Conservation (phyloP, 2,113 vertebrate species). For the Lepus timidus region DNA sequence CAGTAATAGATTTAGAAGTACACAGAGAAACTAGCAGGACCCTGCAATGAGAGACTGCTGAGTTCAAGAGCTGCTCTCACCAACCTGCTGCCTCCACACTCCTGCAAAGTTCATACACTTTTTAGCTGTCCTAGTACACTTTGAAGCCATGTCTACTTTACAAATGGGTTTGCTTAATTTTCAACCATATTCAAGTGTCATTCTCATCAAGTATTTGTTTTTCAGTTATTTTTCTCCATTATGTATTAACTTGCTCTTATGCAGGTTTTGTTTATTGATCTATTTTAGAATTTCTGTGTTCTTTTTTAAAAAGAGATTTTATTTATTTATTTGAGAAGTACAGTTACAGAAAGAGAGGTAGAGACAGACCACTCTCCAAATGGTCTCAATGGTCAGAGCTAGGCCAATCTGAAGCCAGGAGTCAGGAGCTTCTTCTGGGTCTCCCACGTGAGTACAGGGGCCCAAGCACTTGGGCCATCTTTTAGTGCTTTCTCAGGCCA, state of each 20-base stretch:
- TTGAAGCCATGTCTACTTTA: not conserved
- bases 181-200: not conserved
- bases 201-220: not conserved
- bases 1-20: not conserved
- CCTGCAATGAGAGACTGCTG: not conserved
- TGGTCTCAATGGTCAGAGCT: too few relatives aligned
- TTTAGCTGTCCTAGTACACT: not conserved
- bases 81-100: too few relatives aligned
- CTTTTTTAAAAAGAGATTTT: too few relatives aligned
- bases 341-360: too few relatives aligned
- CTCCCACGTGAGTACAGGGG: too few relatives aligned
- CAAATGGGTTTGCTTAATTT: conserved; percentile 5
- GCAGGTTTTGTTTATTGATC: conserved; percentile 7
- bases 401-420: too few relatives aligned
- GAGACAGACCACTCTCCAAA: too few relatives aligned
- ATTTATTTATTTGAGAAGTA: too few relatives aligned
- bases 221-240: not conserved
- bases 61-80: not conserved
- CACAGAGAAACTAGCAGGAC: not conserved
- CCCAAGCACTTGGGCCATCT: too few relatives aligned
- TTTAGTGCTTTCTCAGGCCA: too few relatives aligned
- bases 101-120: not conserved
- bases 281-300: conserved; percentile 30
- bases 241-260: conserved; percentile 11
- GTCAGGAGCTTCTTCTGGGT: too few relatives aligned